Base-by-base conservation (phyloP, 2,888 invertebrate species). In the Thyatira batis region DNA sequence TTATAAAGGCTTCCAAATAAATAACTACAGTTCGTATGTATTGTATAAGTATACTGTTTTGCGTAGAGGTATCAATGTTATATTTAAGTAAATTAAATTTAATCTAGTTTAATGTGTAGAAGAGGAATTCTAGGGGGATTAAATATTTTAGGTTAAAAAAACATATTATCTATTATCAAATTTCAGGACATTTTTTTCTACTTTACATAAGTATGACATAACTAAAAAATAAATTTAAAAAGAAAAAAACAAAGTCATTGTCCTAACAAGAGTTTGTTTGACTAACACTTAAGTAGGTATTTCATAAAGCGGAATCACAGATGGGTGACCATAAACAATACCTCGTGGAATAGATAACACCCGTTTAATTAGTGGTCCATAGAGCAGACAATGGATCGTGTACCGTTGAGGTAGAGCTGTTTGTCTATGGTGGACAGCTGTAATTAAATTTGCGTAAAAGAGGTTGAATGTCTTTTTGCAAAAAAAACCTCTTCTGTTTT, bases 301-400 rank as follows among this genome's bases (percentile, higher is more conserved):
- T 52, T 25, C 27, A 48, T 20, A 27, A 48, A 20, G 28, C 76
- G 79, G 78, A 78, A 68, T 59, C 73, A 65, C 78, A 78, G 69
- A 52, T 63, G 61, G 65, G 52, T 66, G 70, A 53, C 48, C 61
- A 17, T 58, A 59, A 51, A 78, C 79, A 81, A 80, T 77, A 65
- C 65, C 53, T 58, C 49, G 45, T 61, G 50, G 54, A 61, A 58
- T 55, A 63, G 58, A 60, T 62, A 69, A 65, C 60, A 52, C 61
- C 60, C 53, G 54, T 55, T 63, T 73, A 74, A 76, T 74, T 71
- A 70, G 52, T 57, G 52, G 13, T 13, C 27, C 17, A 27, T 10
- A 48, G 8, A 25, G 9, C 27, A 27, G 20, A 48, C 52, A 54
- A 61, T 56, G 51, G 53, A 39, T 8, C 39, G 39, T 39, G 17